Conservation (phyloP, 2,797 vertebrate genomes). For the Liparis tanakae region DNA sequence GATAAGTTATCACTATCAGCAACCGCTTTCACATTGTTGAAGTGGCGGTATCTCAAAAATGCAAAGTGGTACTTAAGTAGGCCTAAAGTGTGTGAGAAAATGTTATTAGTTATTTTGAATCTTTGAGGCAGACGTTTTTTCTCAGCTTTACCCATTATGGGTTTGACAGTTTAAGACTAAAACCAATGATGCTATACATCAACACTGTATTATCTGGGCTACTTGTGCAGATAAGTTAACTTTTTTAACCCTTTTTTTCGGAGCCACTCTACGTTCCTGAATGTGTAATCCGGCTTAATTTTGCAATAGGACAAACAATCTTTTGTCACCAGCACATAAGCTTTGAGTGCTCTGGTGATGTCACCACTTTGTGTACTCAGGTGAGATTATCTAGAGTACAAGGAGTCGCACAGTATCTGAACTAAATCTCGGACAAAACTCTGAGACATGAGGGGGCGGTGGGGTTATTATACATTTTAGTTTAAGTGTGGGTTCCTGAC, state of each 20-base stretch:
- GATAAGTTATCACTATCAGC: not conserved
- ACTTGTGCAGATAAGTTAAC: not conserved
- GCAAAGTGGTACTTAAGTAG: not conserved
- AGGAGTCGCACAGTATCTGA: constrained; percentile 50
- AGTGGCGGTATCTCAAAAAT: not conserved
- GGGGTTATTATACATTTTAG: not conserved
- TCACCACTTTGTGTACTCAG: constrained; percentile 48
- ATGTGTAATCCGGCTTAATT: constrained; percentile 1
- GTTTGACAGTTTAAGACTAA: not conserved
- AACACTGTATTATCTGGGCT: not conserved
- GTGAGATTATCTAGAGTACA: constrained; percentile 47
- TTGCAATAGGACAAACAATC: constrained; percentile 11
- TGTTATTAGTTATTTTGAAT: not conserved
- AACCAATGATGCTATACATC: not conserved
- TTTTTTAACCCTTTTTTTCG: not conserved
- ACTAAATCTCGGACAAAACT: constrained; percentile 50
- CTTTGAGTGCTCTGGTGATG: constrained; percentile 21
- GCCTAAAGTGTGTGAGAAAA: not conserved
- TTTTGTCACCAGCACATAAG: constrained; percentile 9
- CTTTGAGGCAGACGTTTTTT: not conserved
- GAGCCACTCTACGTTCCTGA: not conserved
- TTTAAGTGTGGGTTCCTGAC: not conserved
- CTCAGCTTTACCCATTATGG: not conserved
- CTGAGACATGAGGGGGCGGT: not conserved
- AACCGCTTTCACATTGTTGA: not conserved